phyloP scores from a whole-genome alignment of 2,888 invertebrate species.

The Eilema depressum region DNA sequence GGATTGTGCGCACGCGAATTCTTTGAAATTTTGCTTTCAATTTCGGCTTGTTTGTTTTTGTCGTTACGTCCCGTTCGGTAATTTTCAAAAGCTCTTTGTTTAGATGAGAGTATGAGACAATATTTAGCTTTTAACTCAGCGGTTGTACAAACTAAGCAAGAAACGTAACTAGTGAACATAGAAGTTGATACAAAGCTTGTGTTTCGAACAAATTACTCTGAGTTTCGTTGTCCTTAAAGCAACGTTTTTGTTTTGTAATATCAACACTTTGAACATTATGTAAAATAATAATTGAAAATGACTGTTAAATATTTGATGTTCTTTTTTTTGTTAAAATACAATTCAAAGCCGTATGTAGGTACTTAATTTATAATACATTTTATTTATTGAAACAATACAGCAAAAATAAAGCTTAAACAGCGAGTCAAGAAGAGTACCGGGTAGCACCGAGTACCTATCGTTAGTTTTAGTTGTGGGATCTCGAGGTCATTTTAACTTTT shows the following conservation, averaged over 20 bases:
- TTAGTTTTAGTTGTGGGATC: neutral
- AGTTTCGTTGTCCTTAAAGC: constrained; percentile 8
- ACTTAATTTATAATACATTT: no score
- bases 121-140: constrained; percentile 40
- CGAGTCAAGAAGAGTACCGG: no score
- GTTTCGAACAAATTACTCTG: constrained; percentile 14
- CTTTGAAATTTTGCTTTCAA: constrained; percentile 69
- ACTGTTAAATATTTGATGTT: no score
- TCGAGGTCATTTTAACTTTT: neutral
- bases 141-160: constrained; percentile 35
- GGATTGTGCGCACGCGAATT: constrained; percentile 66
- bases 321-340: no score
- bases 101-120: constrained; percentile 24
- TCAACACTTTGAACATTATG: neutral
- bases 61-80: constrained; percentile 59
- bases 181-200: constrained; percentile 25
- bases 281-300: neutral
- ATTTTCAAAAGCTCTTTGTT: constrained; percentile 59
- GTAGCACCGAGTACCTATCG: no score
- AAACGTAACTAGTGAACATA: constrained; percentile 11
- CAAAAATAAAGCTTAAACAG: no score
- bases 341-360: no score
- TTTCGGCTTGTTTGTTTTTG: constrained; percentile 62
- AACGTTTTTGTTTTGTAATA: neutral
- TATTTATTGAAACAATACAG: no score